phyloP scores from a whole-genome alignment of 2,797 vertebrate species.

The Nyctalus aviator region DNA sequence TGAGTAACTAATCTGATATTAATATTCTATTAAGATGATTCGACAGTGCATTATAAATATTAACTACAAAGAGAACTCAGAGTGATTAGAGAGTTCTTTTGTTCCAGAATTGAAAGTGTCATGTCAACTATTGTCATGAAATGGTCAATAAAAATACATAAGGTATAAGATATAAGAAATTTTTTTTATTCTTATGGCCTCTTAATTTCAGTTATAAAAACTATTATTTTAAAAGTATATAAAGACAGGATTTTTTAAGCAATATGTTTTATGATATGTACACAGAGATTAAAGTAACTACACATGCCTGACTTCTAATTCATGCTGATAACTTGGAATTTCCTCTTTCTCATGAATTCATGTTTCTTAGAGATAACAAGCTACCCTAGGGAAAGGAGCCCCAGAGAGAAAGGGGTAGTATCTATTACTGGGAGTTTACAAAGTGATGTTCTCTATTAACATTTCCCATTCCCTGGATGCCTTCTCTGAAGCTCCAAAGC shows the following conservation, averaged over 20 bases:
- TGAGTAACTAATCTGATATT: constrained; percentile 71
- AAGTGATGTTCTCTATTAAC: constrained; percentile 64
- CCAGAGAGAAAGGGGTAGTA: constrained; percentile 52
- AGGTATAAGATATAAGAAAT: not conserved
- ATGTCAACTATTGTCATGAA: constrained; percentile 1
- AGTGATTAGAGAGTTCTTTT: not conserved
- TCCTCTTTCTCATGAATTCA: constrained; percentile 58
- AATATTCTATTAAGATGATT: constrained; percentile 69
- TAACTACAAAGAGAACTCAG: constrained; percentile 42
- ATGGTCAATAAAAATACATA: not conserved
- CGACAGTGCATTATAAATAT: constrained; percentile 47
- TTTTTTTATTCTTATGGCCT: constrained; percentile 35
- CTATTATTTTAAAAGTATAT: constrained; percentile 53
- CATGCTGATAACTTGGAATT: constrained; percentile 66
- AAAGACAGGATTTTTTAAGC: constrained; percentile 64
- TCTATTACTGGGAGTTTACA: constrained; percentile 58
- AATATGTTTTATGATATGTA: constrained; percentile 36
- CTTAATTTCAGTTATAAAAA: constrained; percentile 59
- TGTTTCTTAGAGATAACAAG: constrained; percentile 78
- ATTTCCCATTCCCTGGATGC: constrained; percentile 43
- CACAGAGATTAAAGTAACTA: constrained; percentile 68
- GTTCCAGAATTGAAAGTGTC: not conserved
- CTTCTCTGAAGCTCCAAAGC: constrained; percentile 51
- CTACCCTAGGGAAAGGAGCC: constrained; percentile 57
- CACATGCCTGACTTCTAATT: constrained; percentile 66